Evolutionary conservation across 2,113 vertebrate genomes (phyloP), one percentile per base, ranked within the genome.

Genomic region (Limanda limanda): DNA sequence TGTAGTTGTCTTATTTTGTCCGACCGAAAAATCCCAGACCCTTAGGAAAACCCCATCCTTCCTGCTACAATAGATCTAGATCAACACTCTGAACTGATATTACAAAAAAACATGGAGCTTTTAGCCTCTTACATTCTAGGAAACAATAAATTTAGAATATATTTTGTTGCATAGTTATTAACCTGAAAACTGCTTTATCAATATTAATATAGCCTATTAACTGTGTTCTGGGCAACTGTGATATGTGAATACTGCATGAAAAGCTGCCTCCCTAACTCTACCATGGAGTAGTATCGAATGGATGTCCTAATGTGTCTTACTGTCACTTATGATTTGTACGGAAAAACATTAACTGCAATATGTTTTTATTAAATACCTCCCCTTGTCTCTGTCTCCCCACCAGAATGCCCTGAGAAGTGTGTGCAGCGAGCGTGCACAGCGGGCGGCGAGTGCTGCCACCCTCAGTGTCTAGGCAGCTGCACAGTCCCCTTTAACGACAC

Each of bases 381-480:
- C 10, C 74, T 10, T 76, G 40, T 78, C 8, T 47, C 2, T 67
- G 12, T 63, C 24, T 73, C 24, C 47, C 83, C 42, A 70, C 45
- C 94, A 98, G 98, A 96, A 86, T 99, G 98, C 84, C 97, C 97
- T 0, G 94, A 95, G 25, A 90, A 78, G 0, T 99, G 98, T 31
- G 95, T 90, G 9, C 94, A 94, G 82, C 89, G 93, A 31, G 96
- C 96, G 0, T 99, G 98, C 79, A 97, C 96, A 0, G 92, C 94
- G 24, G 89, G 88, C 5, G 96, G 95, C 0, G 95, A 97, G 83
- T 99, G 98, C 75, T 99, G 98, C 91, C 98, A 99, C 75, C 93
- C 95, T 0, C 97, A 99, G 87, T 99, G 98, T 91, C 89, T 99
- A 88, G 98, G 98, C 77, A 96, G 97, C 96, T 99, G 98, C 93